Base-by-base conservation (phyloP, 30 jellyfish, hydroid and myxozoan genomes). In the Phacellophora camtschatica region DNA sequence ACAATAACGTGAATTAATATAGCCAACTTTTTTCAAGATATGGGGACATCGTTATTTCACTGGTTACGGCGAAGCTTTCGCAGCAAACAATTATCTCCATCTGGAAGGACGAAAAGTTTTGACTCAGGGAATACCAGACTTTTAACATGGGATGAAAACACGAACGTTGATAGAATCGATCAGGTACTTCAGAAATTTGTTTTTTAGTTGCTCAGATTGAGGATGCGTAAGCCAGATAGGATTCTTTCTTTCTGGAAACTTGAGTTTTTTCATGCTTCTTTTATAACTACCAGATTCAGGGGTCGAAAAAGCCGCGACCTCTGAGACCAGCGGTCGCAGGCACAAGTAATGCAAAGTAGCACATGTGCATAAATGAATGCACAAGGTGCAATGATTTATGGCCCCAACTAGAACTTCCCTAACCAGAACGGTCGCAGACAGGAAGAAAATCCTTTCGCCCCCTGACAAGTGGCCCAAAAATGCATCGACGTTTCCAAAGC, bases 131-230 rank as follows among this genome's bases (percentile, higher is more conserved):
- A 56, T 29, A 29, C 66, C 9, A 55, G 91, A 41, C 43, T 80
- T 8, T 22, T 80, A 20, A 36, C 91, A 2, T 80, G 91, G 91
- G 91, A 80, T 54, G 97, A 82, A 32, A 91, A 51, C 55, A 19
- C 88, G 1, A 48, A 89, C 66, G 71, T 75, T 10, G 97, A 89
- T 66, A 73, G 97, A 32, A 86, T 89, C 20, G 97, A 89, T 59
- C 95, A 82, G 92, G 97, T 89, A 54, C 19, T 16, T 28, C 36
- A 16, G n/a, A 23, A 23, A 56, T 32, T 20, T 7, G 10, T 53
- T 8, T 8, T 6, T 12, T 10, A 53, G 28, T 11, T 12, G 24
- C 29, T 5, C 53, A 45, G 8, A 9, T 10, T 25, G 74, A 31
- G 16, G 74, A 20, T 31, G 3, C 29, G 53, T 20, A 25, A 20